Base-by-base conservation (phyloP, 2,797 vertebrate genomes). In the Coranthus polyacanthus region DNA sequence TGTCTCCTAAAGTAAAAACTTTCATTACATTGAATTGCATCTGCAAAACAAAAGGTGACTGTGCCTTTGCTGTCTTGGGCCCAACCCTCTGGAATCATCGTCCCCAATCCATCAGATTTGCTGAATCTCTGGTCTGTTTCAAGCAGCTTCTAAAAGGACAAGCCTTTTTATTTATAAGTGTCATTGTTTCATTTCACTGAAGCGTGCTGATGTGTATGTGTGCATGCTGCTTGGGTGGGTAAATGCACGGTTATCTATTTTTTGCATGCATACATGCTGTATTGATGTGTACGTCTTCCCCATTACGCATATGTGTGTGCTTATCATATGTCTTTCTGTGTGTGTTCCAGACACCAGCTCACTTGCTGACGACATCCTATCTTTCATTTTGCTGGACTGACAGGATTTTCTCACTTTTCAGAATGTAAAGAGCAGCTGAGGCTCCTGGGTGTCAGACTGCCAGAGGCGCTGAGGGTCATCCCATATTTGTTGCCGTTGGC, bases 361-460 rank as follows among this genome's bases (percentile, higher is more conserved):
- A 18, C 20, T 18, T 15, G 10, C 18, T 8, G 29, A 34, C 26
- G 26, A 41, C 10, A 17, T 57, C 24, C 42, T 18, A 12, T 38
- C 6, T 64, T 38, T 26, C 17, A 24, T 17, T 13, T 55, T 21
- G 51, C 16, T 37, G 45, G 37, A 43, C 38, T 50, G 52, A 45
- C 52, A 51, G 21, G 50, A 36, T 43, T 51, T 38, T 29, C n/a
- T 44, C 46, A 68, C 15, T n/a, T 62, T 63, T 18, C 24, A 17
- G 36, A 54, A 42, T 37, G 58, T n/a, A 32, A 34, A 60, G 59
- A 52, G 38, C 59, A 62, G 37, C 26, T 52, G 38, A 43, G 17
- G 26, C 60, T 52, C 26, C 26, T 42, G 46, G 12, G 26, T 17
- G 26, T 52, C 22, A 36, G 17, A 44, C 36, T 21, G 58, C 45